phyloP scores from a whole-genome alignment of 2,797 vertebrate genomes.

The Sphenopsis melanotis region DNA sequence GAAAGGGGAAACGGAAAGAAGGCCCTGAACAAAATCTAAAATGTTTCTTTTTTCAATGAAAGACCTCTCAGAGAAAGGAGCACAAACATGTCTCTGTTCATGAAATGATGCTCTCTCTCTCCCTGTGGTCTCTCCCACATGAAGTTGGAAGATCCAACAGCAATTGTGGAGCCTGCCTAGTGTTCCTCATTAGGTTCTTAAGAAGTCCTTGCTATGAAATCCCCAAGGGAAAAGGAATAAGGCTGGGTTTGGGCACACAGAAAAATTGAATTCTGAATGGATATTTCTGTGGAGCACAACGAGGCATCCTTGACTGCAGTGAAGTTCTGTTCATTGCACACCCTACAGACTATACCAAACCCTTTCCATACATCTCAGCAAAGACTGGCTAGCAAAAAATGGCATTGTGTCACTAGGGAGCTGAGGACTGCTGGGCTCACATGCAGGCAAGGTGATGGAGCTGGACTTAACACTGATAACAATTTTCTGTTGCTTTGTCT shows the following conservation, averaged over 20 bases:
- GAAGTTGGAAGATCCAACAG: background rate
- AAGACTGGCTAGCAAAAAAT: background rate
- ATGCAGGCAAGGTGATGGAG: background rate
- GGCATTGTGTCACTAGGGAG: background rate
- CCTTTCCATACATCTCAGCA: background rate
- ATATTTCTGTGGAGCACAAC: background rate
- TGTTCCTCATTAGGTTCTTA: background rate
- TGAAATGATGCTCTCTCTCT: accelerated
- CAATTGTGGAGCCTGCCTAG: background rate
- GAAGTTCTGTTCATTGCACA: background rate
- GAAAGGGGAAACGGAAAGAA: background rate
- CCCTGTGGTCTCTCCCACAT: background rate
- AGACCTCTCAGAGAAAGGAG: background rate
- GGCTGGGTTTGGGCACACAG: background rate
- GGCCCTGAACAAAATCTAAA: background rate
- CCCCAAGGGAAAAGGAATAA: background rate
- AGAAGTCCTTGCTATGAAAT: background rate
- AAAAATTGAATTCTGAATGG: background rate
- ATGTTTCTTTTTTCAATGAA: background rate
- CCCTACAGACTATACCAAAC: background rate
- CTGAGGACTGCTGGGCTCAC: background rate
- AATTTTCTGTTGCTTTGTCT: background rate
- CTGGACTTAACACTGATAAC: background rate
- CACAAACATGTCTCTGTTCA: background rate
- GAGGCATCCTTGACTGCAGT: background rate